Percentiles rank a stretch among this genome's conserved stretches.
These are phyloP conservation scores for Fragum fragum DNA, from an alignment of 2,888 invertebrate genomes.

Conservation along the genomic window DNA sequence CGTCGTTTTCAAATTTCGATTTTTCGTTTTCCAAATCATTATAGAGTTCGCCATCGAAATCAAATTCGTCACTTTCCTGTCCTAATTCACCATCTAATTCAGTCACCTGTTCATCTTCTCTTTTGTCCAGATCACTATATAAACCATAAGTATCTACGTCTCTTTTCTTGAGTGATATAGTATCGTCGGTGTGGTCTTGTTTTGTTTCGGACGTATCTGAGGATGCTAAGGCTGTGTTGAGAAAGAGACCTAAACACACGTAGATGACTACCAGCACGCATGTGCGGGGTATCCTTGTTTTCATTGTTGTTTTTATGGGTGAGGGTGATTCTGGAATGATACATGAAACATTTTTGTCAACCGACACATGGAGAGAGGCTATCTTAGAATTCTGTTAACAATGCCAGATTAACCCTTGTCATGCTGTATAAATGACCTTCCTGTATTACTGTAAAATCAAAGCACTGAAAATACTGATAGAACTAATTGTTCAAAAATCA, in stretches of 20 bases:
- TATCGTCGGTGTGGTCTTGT: background rate
- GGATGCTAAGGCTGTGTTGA: constrained; percentile 7
- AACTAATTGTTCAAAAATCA: too few species aligned
- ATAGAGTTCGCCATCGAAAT: background rate
- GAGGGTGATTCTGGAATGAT: background rate
- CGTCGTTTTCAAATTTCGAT: background rate
- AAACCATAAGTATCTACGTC: constrained; percentile 18
- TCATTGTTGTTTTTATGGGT: background rate
- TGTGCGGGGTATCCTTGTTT: background rate
- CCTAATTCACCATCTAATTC: background rate
- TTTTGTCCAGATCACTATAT: background rate
- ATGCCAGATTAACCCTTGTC: too few species aligned
- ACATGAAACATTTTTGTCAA: background rate
- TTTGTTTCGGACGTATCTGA: constrained; percentile 31
- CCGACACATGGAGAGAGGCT: too few species aligned
- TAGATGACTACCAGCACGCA: background rate
- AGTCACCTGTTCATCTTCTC: constrained; percentile 2
- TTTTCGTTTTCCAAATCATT: background rate
- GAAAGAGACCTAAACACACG: constrained; percentile 12
- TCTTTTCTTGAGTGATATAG: constrained; percentile 4
- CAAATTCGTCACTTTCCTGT: background rate
- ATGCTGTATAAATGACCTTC: too few species aligned
- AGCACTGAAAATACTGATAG: too few species aligned
- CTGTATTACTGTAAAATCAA: too few species aligned
- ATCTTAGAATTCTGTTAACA: too few species aligned